Conservation (phyloP, 1,140 invertebrate genomes). For the Archegozetes longisetosus region DNA sequence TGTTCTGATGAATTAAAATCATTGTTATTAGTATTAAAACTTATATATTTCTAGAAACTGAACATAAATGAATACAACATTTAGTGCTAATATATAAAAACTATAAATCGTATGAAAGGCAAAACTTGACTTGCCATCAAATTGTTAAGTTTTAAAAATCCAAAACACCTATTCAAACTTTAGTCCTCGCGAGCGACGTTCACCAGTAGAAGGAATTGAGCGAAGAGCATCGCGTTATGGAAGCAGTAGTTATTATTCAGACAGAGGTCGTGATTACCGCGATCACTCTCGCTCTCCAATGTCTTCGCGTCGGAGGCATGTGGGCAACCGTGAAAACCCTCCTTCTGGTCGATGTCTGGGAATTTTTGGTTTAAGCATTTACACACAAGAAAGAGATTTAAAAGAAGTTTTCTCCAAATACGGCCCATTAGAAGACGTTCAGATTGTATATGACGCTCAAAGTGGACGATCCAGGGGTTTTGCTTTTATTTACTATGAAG, state of each 20-base stretch:
- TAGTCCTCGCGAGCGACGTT: background rate
- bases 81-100: too few relatives aligned
- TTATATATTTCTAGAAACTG: too few relatives aligned
- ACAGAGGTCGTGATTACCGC: conserved; percentile 14
- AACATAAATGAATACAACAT: too few relatives aligned
- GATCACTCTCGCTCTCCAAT: conserved; percentile 36
- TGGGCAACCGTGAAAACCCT: conserved; percentile 51
- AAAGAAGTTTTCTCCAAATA: conserved; percentile 82
- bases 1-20: too few relatives aligned
- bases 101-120: too few relatives aligned
- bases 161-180: background rate
- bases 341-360: conserved; percentile 74
- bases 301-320: conserved; percentile 35
- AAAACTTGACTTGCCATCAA: too few relatives aligned
- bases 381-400: conserved; percentile 83
- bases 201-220: background rate
- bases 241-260: conserved; percentile 5
- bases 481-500: conserved; percentile 89
- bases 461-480: conserved; percentile 81
- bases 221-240: conserved; percentile 14
- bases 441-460: conserved; percentile 89
- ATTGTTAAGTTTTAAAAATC: too few relatives aligned
- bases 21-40: too few relatives aligned
- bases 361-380: conserved; percentile 81
- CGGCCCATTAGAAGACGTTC: conserved; percentile 78